Conservation (phyloP, 2,113 vertebrate species). For the Zosterops lateralis region DNA sequence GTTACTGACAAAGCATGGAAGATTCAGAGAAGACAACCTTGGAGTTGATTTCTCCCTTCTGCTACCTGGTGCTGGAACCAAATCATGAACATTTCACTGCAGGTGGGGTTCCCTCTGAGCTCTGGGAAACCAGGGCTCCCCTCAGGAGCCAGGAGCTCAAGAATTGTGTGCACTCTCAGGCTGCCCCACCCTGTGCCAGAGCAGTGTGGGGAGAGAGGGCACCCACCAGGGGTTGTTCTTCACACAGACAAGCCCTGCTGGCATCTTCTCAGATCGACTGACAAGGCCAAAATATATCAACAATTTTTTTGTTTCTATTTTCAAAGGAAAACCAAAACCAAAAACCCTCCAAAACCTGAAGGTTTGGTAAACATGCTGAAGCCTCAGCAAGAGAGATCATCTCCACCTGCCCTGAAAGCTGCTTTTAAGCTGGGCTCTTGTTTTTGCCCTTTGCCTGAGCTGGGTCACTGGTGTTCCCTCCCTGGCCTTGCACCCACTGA, state of each 20-base stretch:
- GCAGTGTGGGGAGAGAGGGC: accelerated
- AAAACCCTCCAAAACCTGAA: accelerated
- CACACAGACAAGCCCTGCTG: neutral
- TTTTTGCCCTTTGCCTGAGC: neutral
- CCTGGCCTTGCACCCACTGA: neutral
- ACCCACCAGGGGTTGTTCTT: neutral
- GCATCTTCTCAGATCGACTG: neutral
- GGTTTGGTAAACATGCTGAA: neutral
- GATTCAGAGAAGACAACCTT: neutral
- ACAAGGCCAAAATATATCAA: neutral
- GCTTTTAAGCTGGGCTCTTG: neutral
- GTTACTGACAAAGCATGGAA: neutral
- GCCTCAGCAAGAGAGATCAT: neutral
- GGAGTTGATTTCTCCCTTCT: neutral
- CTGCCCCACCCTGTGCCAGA: accelerated
- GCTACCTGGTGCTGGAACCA: neutral
- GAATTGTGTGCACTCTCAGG: accelerated
- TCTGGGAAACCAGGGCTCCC: neutral
- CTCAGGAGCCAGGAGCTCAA: neutral
- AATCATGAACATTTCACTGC: accelerated
- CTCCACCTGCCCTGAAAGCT: neutral
- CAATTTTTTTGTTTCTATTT: neutral
- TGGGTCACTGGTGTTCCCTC: neutral
- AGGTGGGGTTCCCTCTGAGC: accelerated
- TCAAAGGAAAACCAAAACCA: neutral